phyloP scores from a whole-genome alignment of 2,888 invertebrate genomes.

The Rhingia campestris region DNA sequence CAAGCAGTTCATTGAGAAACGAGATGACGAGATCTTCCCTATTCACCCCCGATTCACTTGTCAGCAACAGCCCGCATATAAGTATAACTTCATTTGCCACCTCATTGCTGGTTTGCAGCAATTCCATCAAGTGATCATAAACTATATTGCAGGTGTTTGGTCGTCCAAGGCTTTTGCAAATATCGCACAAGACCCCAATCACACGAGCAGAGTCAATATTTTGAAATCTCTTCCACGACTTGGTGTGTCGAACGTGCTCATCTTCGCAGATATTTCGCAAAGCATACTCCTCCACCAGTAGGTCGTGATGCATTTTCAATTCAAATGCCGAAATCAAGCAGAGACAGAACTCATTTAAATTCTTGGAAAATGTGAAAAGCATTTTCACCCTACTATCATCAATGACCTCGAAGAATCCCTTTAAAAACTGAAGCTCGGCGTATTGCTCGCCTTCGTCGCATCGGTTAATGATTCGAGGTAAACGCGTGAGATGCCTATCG shows the following conservation, averaged over 20 bases:
- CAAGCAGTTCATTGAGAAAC: slow-evolving; percentile 79
- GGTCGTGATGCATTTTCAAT: slow-evolving; percentile 83
- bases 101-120: slow-evolving; percentile 84
- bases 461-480: slow-evolving; percentile 87
- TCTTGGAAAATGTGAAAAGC: slow-evolving; percentile 84
- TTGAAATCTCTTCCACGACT: slow-evolving; percentile 86
- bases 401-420: slow-evolving; percentile 87
- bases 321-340: slow-evolving; percentile 85
- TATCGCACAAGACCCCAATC: slow-evolving; percentile 83
- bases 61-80: slow-evolving; percentile 77
- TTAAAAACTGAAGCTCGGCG: slow-evolving; percentile 86
- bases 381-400: slow-evolving; percentile 84
- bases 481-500: slow-evolving; percentile 84
- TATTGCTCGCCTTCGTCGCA: slow-evolving; percentile 87
- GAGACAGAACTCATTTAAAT: slow-evolving; percentile 85
- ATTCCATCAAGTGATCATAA: slow-evolving; percentile 86
- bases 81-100: slow-evolving; percentile 85
- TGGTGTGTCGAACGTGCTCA: slow-evolving; percentile 79
- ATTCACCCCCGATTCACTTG: slow-evolving; percentile 47
- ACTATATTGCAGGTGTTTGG: slow-evolving; percentile 84
- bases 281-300: slow-evolving; percentile 84
- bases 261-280: slow-evolving; percentile 78
- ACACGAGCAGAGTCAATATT: slow-evolving; percentile 84
- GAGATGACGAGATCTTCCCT: slow-evolving; percentile 76
- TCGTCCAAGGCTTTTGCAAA: slow-evolving; percentile 85